Evolutionary conservation across 2,888 invertebrate genomes (phyloP).

Genomic region (Norana najaformis): DNA sequence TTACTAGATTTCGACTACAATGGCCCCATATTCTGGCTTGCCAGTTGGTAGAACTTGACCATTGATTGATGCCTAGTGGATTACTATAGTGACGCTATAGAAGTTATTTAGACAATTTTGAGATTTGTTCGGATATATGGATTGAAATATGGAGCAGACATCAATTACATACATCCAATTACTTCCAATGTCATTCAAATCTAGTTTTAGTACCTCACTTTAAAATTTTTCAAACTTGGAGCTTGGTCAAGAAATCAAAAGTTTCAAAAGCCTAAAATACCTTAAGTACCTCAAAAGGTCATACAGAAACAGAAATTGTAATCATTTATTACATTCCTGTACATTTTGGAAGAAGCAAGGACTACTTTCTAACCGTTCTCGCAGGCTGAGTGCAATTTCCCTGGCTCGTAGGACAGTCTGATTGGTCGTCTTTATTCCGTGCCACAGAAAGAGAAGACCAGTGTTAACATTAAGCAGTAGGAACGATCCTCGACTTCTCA

Average conservation of each 20-base stretch:
- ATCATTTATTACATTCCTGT: no score
- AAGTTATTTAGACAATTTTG: background rate
- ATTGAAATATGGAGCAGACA: background rate
- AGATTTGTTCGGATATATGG: background rate
- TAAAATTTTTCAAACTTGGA: background rate
- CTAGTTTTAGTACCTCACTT: no score
- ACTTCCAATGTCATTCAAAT: no score
- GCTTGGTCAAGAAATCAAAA: background rate
- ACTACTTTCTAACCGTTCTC: constrained; percentile 14
- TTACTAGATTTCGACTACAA: background rate
- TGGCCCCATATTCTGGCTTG: background rate
- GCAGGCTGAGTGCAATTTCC: constrained; percentile 24
- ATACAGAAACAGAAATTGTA: background rate
- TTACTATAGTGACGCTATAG: background rate
- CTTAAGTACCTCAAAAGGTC: background rate
- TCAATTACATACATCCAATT: background rate
- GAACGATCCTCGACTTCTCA: constrained; percentile 81
- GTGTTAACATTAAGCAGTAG: constrained; percentile 73
- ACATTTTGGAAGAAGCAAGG: no score
- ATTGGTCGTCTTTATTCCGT: constrained; percentile 75
- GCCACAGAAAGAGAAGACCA: constrained; percentile 77
- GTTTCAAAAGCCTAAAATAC: no score
- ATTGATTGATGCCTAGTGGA: background rate
- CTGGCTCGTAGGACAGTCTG: constrained; percentile 50
- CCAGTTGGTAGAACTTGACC: background rate